A percentile compares a stretch with the other conserved stretches of the same genome.
phyloP scores from a whole-genome alignment of 2,113 vertebrate genomes.

The Phrynosoma platyrhinos region DNA sequence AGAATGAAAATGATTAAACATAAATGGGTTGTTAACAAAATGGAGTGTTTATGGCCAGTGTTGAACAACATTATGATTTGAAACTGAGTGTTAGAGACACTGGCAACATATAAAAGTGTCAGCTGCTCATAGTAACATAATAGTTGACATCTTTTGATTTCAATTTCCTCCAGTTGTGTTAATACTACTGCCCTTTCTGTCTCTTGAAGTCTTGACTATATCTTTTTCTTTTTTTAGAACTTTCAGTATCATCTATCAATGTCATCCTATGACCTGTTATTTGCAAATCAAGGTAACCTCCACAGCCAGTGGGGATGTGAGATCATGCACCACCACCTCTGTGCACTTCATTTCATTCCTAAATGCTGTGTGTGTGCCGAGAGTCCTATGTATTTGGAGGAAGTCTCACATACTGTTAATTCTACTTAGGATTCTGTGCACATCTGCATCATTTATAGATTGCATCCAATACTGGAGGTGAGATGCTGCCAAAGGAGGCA shows the following conservation, averaged over 20 bases:
- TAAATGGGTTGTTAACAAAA: conserved; percentile 21
- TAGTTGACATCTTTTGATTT: background rate
- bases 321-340: background rate
- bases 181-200: background rate
- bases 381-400: background rate
- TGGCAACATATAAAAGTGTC: conserved; percentile 17
- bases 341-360: background rate
- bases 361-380: background rate
- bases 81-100: conserved; percentile 53
- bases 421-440: background rate
- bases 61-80: conserved; percentile 46
- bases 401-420: background rate
- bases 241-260: conserved; percentile 65
- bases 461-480: background rate
- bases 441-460: background rate
- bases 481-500: background rate
- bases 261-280: conserved; percentile 42
- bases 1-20: conserved; percentile 17
- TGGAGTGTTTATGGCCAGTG: conserved; percentile 53
- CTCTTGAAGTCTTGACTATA: conserved; percentile 65
- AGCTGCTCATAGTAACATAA: conserved; percentile 47
- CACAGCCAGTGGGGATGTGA: background rate
- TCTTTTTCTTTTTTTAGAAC: conserved; percentile 74
- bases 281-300: background rate
- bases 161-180: rapidly evolving